Conservation (phyloP, 1,140 invertebrate species). For the Drosophila leontia region DNA sequence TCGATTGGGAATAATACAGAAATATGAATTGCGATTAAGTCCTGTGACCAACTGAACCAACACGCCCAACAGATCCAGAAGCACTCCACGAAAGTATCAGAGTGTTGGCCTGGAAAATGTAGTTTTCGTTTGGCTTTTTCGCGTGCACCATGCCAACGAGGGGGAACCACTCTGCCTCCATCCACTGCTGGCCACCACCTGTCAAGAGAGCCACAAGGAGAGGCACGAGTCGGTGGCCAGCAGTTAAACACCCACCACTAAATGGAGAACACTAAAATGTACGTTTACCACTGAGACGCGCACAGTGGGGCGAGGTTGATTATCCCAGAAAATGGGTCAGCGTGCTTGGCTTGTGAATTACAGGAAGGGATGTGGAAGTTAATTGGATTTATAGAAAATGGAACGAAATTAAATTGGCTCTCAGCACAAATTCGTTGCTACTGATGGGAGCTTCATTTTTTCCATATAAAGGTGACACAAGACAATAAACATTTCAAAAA, state of each 20-base stretch:
- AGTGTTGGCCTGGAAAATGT: constrained; percentile 46
- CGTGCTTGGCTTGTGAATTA: background rate
- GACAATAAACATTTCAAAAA: background rate
- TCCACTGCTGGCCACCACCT: background rate
- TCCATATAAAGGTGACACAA: too few species aligned
- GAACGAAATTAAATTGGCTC: background rate
- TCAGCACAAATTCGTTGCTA: background rate
- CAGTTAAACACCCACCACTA: constrained; percentile 35
- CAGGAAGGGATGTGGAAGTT: background rate
- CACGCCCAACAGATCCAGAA: constrained; percentile 28
- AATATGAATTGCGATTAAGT: constrained; percentile 1
- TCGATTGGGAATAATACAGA: background rate
- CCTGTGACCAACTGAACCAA: constrained; percentile 19
- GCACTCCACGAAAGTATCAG: constrained; percentile 15
- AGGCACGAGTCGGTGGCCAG: constrained; percentile 3
- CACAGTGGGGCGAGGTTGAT: constrained; percentile 32
- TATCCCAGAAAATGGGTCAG: constrained; percentile 19
- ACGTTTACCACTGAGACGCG: constrained; percentile 14
- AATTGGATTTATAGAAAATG: background rate
- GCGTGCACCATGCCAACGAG: constrained; percentile 81
- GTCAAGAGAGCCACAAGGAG: constrained; percentile 44
- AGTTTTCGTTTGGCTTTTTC: constrained; percentile 72
- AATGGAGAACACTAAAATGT: constrained; percentile 37
- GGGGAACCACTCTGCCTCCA: constrained; percentile 1
- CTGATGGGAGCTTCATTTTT: background rate